Percentiles rank a stretch among this genome's conserved stretches.
These are phyloP conservation scores for Tragelaphus strepsiceros DNA, from an alignment of 2,113 vertebrate genomes.

Conservation along the genomic window DNA sequence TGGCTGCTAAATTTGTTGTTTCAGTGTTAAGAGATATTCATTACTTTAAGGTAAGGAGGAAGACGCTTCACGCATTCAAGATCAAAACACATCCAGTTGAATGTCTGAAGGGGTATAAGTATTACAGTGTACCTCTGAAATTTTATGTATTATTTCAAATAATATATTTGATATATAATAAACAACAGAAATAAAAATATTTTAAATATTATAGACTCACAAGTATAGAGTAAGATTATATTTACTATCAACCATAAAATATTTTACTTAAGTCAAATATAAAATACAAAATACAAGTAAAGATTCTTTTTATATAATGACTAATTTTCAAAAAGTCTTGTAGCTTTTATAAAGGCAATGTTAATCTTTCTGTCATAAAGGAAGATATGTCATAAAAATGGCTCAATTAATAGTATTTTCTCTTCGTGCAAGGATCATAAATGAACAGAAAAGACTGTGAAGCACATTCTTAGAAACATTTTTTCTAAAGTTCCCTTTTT, in stretches of 20 bases:
- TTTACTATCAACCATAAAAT: neutral
- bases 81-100: neutral
- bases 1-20: slow-evolving; percentile 49
- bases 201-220: neutral
- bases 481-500: slow-evolving; percentile 54
- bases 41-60: neutral
- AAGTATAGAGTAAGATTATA: neutral
- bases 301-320: neutral
- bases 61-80: neutral
- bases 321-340: slow-evolving; percentile 31
- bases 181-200: neutral
- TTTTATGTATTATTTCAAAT: neutral
- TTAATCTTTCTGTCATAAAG: slow-evolving; percentile 33
- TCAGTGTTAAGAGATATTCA: neutral
- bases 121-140: neutral
- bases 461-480: slow-evolving; percentile 11
- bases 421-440: slow-evolving; percentile 2
- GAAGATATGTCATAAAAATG: slow-evolving; percentile 51
- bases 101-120: neutral
- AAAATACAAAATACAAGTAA: slow-evolving; percentile 43
- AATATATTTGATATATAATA: neutral
- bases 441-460: slow-evolving; percentile 36
- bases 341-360: slow-evolving; percentile 22
- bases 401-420: slow-evolving; percentile 40
- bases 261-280: slow-evolving; percentile 26